Conservation (phyloP, 2,888 invertebrate species). For the Steinernema carpocapsae region DNA sequence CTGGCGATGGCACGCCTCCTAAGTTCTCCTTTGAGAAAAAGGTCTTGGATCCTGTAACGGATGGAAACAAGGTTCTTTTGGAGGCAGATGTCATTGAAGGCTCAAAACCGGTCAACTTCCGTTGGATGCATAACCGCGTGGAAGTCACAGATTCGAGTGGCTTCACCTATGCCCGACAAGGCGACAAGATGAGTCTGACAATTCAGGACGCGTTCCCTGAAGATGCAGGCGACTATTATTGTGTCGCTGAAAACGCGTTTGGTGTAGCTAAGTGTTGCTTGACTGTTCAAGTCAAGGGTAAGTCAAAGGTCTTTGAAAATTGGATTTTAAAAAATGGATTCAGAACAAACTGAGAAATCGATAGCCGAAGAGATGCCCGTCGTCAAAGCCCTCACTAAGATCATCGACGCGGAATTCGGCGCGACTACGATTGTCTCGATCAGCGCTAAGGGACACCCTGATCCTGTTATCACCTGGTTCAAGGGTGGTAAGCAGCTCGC, state of each 20-base stretch:
- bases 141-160: slow-evolving; percentile 57
- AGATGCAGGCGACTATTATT: slow-evolving; percentile 87
- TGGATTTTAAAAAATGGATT: not conserved
- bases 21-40: slow-evolving; percentile 42
- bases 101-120: slow-evolving; percentile 63
- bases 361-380: slow-evolving; percentile 53
- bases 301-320: slow-evolving; percentile 25
- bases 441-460: slow-evolving; percentile 52
- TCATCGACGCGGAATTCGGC: slow-evolving; percentile 49
- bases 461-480: slow-evolving; percentile 62
- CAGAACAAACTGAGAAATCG: slow-evolving; percentile 36
- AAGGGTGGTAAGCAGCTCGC: slow-evolving; percentile 42
- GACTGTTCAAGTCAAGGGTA: slow-evolving; percentile 75
- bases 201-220: slow-evolving; percentile 68
- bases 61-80: slow-evolving; percentile 37
- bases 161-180: slow-evolving; percentile 47
- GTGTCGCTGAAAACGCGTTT: slow-evolving; percentile 87
- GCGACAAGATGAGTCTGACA: slow-evolving; percentile 48
- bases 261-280: slow-evolving; percentile 94
- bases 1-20: slow-evolving; percentile 56
- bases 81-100: slow-evolving; percentile 51
- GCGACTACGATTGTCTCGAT: slow-evolving; percentile 39
- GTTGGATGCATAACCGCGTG: slow-evolving; percentile 64
- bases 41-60: slow-evolving; percentile 12
- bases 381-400: slow-evolving; percentile 49